These are phyloP conservation scores for Salvelinus namaycush DNA, from an alignment of 2,113 vertebrate genomes.

Conservation along the genomic window DNA sequence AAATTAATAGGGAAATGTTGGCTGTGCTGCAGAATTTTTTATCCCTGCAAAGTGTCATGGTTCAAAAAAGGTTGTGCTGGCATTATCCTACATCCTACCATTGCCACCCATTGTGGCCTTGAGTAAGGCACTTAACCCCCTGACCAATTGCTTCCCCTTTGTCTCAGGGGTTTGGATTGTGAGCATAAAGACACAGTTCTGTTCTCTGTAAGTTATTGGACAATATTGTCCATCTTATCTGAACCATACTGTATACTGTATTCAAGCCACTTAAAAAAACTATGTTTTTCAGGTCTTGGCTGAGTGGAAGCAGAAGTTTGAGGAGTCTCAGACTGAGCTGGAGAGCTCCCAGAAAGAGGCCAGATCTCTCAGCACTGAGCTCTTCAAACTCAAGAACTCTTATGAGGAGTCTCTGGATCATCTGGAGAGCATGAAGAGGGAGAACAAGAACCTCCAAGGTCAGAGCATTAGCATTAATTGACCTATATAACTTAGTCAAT, in stretches of 20 bases:
- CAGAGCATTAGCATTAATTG: too few species aligned
- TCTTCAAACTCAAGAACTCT: slow-evolving; percentile 70
- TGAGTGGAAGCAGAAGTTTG: slow-evolving; percentile 69
- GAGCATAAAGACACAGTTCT: not conserved
- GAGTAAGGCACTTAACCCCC: too few species aligned
- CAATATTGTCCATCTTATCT: too few species aligned
- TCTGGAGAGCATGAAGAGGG: slow-evolving; percentile 65
- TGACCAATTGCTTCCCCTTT: too few species aligned
- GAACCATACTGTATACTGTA: not conserved
- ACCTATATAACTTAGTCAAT: not conserved
- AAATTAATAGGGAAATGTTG: too few species aligned
- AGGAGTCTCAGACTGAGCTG: slow-evolving; percentile 12
- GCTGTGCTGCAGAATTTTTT: too few species aligned
- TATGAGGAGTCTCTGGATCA: slow-evolving; percentile 66
- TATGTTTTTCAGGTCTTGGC: slow-evolving; percentile 48
- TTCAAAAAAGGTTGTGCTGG: too few species aligned
- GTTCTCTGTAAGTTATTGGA: not conserved
- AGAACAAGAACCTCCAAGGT: slow-evolving; percentile 79
- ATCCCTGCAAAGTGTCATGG: too few species aligned
- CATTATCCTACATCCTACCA: too few species aligned
- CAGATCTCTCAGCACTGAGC: slow-evolving; percentile 65
- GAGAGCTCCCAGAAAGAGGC: slow-evolving; percentile 61
- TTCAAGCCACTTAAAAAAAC: not conserved
- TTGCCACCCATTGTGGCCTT: too few species aligned
- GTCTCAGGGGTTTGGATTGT: not conserved